Evolutionary conservation across 1,140 invertebrate genomes (phyloP).

Genomic region (Megalonaias nervosa): DNA sequence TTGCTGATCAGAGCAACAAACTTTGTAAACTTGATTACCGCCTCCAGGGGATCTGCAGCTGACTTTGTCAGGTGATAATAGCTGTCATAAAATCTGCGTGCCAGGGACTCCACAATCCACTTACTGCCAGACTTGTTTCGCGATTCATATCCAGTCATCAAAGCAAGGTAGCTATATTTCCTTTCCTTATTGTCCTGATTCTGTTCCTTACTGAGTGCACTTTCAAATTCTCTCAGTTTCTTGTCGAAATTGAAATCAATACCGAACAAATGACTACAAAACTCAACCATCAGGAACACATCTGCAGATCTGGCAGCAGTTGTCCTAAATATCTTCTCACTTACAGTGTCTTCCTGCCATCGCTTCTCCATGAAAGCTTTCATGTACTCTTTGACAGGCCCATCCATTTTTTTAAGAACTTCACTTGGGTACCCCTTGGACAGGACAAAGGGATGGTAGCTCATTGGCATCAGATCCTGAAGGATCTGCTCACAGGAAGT

Average conservation of each 20-base stretch:
- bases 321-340: background rate
- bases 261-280: conserved; percentile 17
- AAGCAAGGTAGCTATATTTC: too few relatives aligned
- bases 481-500: conserved; percentile 23
- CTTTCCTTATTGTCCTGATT: too few relatives aligned
- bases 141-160: too few relatives aligned
- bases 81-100: conserved; percentile 45
- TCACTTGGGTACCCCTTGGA: background rate
- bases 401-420: background rate
- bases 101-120: conserved; percentile 29
- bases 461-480: conserved; percentile 29
- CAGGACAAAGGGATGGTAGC: background rate
- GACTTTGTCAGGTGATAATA: conserved; percentile 26
- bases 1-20: conserved; percentile 36
- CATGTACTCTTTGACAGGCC: background rate
- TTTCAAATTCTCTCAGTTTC: too few relatives aligned
- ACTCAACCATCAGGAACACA: conserved; percentile 13
- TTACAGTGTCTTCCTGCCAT: conserved; percentile 1
- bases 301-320: conserved; percentile 9
- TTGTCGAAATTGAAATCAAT: background rate
- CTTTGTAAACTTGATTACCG: conserved; percentile 53
- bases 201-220: too few relatives aligned
- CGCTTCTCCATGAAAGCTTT: conserved; percentile 6
- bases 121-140: background rate
- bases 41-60: conserved; percentile 42